Percentiles rank a stretch among this genome's conserved stretches.
Evolutionary conservation across 2,113 vertebrate genomes (phyloP).

Genomic region (human): GRCh38 chr9:98477501-98478000

Average conservation of each 20-base stretch:
- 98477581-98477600: accelerated
- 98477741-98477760: background rate
- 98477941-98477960: background rate
- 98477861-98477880: background rate
- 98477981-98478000: background rate
- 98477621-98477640: background rate
- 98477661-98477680: background rate
- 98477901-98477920: background rate
- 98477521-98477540: background rate
- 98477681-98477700: background rate
- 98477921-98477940: background rate
- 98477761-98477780: background rate
- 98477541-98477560: background rate
- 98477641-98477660: background rate
- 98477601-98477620: accelerated
- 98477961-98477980: conserved; percentile 26
- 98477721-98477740: background rate
- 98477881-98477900: accelerated
- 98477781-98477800: background rate
- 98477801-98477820: background rate
- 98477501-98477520: too few relatives aligned
- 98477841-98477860: background rate
- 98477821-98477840: background rate
- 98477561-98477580: background rate
- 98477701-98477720: background rate